These are phyloP conservation scores for Epiperipatus broadwayi DNA, from an alignment of 2,888 invertebrate species.

Conservation along the genomic window DNA sequence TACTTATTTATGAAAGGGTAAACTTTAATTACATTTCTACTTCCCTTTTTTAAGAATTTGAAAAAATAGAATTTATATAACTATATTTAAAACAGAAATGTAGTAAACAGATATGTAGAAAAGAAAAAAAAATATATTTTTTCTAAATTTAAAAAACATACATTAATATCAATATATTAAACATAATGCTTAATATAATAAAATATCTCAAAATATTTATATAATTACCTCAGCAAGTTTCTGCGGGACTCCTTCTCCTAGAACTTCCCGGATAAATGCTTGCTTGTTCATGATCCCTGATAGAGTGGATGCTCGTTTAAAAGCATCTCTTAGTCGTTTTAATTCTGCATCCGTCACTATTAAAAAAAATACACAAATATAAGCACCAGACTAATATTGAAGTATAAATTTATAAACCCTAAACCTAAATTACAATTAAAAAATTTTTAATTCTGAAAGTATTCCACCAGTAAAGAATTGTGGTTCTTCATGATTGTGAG, in stretches of 20 bases:
- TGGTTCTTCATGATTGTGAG: not conserved
- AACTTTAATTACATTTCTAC: no score
- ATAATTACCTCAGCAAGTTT: constrained; percentile 48
- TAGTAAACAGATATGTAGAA: constrained; percentile 5
- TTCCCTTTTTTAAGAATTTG: no score
- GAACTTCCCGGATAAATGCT: constrained; percentile 60
- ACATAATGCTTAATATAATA: constrained; percentile 1
- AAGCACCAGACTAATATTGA: constrained; percentile 3
- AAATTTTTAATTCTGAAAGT: not conserved
- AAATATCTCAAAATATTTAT: not conserved
- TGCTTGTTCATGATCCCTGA: constrained; percentile 46
- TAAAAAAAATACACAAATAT: constrained; percentile 20
- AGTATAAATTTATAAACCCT: not conserved
- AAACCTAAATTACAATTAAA: not conserved
- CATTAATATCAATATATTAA: not conserved
- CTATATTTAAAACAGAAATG: no score
- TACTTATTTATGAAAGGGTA: no score
- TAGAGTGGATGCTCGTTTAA: constrained; percentile 57
- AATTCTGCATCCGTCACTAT: constrained; percentile 63
- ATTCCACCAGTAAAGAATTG: constrained; percentile 7
- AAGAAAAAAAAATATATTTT: constrained; percentile 1
- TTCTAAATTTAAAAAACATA: constrained; percentile 5
- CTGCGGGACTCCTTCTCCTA: constrained; percentile 64
- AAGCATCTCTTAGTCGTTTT: constrained; percentile 64
- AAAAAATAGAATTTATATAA: constrained; percentile 9